A percentile compares a stretch with the other conserved stretches of the same genome.
These are phyloP conservation scores for Pseudopodoces humilis DNA, from an alignment of 2,113 vertebrate genomes.

Conservation along the genomic window DNA sequence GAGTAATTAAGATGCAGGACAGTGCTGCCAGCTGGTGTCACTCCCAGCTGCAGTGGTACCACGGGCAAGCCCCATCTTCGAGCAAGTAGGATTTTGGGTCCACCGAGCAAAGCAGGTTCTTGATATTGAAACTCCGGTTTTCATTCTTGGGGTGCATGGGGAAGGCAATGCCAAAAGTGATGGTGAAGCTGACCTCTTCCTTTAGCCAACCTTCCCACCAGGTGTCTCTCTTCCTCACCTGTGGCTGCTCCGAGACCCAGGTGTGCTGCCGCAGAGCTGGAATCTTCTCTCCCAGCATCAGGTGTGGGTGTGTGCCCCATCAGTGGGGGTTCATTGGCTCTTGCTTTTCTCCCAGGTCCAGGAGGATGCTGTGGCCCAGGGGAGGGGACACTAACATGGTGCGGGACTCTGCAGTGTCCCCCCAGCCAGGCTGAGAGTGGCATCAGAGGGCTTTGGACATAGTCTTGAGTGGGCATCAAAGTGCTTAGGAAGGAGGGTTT, in stretches of 20 bases:
- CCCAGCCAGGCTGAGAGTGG: neutral
- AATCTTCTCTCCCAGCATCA: neutral
- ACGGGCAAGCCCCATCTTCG: neutral
- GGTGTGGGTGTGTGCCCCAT: neutral
- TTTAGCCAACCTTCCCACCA: neutral
- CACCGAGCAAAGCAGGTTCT: conserved; percentile 24
- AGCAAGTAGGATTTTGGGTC: conserved; percentile 28
- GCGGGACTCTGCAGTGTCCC: neutral
- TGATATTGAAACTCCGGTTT: conserved; percentile 7
- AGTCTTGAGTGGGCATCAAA: neutral
- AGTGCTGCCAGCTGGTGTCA: neutral
- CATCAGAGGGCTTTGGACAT: neutral
- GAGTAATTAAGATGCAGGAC: neutral
- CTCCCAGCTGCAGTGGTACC: neutral
- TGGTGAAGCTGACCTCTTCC: neutral
- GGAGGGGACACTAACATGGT: neutral
- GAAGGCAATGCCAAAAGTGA: neutral
- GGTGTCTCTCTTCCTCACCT: conserved; percentile 38
- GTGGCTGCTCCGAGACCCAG: neutral
- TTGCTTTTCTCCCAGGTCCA: neutral
- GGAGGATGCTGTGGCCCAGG: neutral
- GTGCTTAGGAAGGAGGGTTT: neutral
- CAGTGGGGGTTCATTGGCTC: neutral
- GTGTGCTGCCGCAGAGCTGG: rapidly evolving
- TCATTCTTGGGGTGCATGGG: neutral